Base-by-base conservation (phyloP, 2,113 vertebrate species). In the Mionectes macconnelli region DNA sequence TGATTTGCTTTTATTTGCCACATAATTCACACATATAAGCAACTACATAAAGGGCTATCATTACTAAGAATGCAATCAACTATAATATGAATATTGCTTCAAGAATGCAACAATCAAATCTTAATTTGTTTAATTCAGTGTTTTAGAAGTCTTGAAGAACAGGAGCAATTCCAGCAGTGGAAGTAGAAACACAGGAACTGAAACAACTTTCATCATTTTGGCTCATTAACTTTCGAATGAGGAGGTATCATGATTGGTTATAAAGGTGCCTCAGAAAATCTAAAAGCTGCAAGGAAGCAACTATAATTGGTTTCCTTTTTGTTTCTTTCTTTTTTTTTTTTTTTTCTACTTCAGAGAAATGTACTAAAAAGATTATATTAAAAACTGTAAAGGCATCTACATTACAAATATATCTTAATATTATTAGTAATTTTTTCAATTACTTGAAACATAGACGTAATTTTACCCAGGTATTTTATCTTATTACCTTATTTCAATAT, bases 171-270 rank as follows among this genome's bases (percentile, higher is more conserved):
- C 1, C 69, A 95, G 60, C 3, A 8, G 47, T 91, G 70, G 83
- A 92, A 96, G 37, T 14, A 91, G 96, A 91, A 59, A 68, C 84
- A 69, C 66, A 68, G 87, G 88, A 96, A 97, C 62, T 81, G 91
- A 97, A 95, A 57, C n/a, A 97, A 97, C 57, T 79, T 83, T 97
- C 68, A 89, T 93, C 90, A 96, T 89, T 85, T 94, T 87, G 94
- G 57, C 44, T 98, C 96, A 97, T 97, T 98, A 96, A 95, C 83
- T 97, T 92, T 88, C 81, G 97, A 97, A 96, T 96, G 83, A 74
- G 79, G 40, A 93, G 39, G n/a, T 93, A 77, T 45, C 93, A 74
- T 83, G 49, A 84, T 72, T 97, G 90, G 85, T 91, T 92, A 94
- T 73, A 88, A 97, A 96, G 79, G 84, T 95, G 49, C 44, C 56